Base-by-base conservation (phyloP, 30 jellyfish, hydroid and myxozoan species). In the Chrysaora quinquecirrha region DNA sequence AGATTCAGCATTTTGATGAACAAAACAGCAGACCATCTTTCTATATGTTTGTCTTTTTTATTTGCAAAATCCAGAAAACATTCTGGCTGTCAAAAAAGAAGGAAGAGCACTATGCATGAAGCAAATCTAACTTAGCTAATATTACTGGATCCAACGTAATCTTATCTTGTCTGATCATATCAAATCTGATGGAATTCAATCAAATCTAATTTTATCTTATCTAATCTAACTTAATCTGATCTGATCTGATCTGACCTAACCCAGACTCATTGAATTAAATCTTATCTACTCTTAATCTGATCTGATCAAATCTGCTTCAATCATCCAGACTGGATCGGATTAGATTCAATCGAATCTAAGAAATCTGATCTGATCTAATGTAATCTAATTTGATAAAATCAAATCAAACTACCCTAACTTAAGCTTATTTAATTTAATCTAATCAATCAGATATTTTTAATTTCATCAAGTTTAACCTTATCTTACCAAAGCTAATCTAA, bases 1-100 rank as follows among this genome's bases (percentile, higher is more conserved):
- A 88, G 74, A 49, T 76, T 76, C 65, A 80, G 85, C 96, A 88
- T 88, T 20, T 71, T 78, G 21, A 78, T 71, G 49, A 87, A 87
- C 3, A 84, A 28, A 16, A 31, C 84, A 30, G 64, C 56, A 21
- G 90, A 80, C 35, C 72, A 80, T 80, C 54, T 38, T 38, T 38
- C 54, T 3, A 67, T 61, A 21, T 61, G 30, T 49, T 64, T 69
- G 9, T 43, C 29, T 0, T 56, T 49, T 6, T 32, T 66, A 33
- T 50, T 38, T 25, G 64, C 78, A 65, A 50, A 54, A 34, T 49
- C 83, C 18, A 27, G 34, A 35, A 85, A 75, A 38, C 75, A 27
- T 20, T 64, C 69, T 6, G 87, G 87, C 89, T 75, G 43, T 10
- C 35, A 10, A 67, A 1, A 25, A 47, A 23, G 46, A 20, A 33